Evolutionary conservation across 2,797 vertebrate species (phyloP).

Genomic region (Hoplostethus atlanticus): DNA sequence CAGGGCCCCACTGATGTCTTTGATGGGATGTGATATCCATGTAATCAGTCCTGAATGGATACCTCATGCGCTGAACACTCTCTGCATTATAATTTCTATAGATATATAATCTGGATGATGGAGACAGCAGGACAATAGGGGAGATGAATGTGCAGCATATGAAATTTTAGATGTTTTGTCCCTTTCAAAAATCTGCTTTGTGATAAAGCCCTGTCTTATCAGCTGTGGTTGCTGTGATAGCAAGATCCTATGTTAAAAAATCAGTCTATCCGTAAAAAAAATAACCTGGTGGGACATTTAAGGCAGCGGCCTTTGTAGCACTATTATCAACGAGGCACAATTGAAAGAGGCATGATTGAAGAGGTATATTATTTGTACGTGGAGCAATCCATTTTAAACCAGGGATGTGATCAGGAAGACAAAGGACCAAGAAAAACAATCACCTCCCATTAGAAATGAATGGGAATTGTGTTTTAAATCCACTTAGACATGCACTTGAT

Average conservation of each 20-base stretch:
- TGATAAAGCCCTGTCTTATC: constrained; percentile 64
- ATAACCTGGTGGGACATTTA: constrained; percentile 34
- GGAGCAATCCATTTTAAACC: background rate
- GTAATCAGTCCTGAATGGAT: constrained; percentile 72
- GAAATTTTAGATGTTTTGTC: constrained; percentile 51
- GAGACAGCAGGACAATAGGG: constrained; percentile 43
- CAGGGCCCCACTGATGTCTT: constrained; percentile 66
- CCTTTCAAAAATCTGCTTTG: constrained; percentile 55
- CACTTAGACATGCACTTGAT: background rate
- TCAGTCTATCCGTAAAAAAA: constrained; percentile 47
- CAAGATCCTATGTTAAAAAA: constrained; percentile 36
- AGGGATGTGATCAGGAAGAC: background rate
- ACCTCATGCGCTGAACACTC: constrained; percentile 45
- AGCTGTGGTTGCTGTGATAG: constrained; percentile 50
- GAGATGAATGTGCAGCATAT: constrained; percentile 51
- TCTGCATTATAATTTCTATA: constrained; percentile 68
- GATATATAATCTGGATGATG: constrained; percentile 62
- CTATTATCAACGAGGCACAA: constrained; percentile 20
- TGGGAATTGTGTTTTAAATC: background rate
- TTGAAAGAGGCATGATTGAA: constrained; percentile 18
- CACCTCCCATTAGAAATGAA: background rate
- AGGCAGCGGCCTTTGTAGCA: constrained; percentile 16
- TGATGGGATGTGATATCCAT: constrained; percentile 75
- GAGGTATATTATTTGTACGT: constrained; percentile 20
- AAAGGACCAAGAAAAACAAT: constrained; percentile 1